These are phyloP conservation scores for Acronicta psi DNA, from an alignment of 2,888 invertebrate genomes.

Conservation along the genomic window DNA sequence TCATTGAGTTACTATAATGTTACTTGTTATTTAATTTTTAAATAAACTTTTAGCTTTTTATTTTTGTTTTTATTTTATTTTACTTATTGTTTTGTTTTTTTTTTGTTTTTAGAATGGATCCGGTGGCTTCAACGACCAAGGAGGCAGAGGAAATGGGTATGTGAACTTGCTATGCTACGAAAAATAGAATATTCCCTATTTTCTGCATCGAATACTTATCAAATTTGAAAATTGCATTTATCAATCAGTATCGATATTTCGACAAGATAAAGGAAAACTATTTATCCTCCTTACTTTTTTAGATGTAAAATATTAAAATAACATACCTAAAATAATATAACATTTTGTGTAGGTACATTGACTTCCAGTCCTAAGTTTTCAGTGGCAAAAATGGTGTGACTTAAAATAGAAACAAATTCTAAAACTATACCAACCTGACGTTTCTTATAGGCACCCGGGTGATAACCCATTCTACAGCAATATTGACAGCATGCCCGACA, in stretches of 20 bases:
- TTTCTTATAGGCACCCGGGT: constrained; percentile 92
- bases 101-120: constrained; percentile 95
- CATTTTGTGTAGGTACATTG: too few relatives aligned
- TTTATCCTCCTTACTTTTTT: too few relatives aligned
- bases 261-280: too few relatives aligned
- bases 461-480: constrained; percentile 99
- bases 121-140: constrained; percentile 93
- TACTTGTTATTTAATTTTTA: constrained; percentile 58
- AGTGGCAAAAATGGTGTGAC: neutral
- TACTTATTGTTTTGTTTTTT: constrained; percentile 82
- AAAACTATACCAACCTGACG: neutral
- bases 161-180: constrained; percentile 65
- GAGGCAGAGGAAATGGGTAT: constrained; percentile 95
- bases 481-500: constrained; percentile 99
- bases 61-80: constrained; percentile 70
- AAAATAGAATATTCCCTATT: too few relatives aligned
- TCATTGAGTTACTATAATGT: constrained; percentile 22
- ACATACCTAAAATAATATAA: too few relatives aligned
- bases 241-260: too few relatives aligned
- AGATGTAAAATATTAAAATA: too few relatives aligned
- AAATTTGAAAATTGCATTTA: too few relatives aligned
- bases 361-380: too few relatives aligned
- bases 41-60: constrained; percentile 76
- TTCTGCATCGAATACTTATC: too few relatives aligned
- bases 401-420: neutral